Conservation (phyloP, 2,888 invertebrate species). For the Sclerodermus sp. region DNA sequence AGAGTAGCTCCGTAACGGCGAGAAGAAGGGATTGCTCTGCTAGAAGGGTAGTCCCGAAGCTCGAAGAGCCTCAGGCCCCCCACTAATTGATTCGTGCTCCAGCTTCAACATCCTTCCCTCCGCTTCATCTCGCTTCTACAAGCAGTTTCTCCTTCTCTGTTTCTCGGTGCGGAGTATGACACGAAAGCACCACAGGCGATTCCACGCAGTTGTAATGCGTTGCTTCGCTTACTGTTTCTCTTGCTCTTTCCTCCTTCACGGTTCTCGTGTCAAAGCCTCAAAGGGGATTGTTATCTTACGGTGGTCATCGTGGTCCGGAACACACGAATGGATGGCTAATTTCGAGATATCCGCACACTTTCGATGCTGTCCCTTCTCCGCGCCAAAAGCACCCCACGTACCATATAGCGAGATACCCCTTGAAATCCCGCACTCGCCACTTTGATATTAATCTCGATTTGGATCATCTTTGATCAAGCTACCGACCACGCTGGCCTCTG, state of each 20-base stretch:
- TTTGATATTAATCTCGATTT: conserved; percentile 29
- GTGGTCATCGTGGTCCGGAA: conserved; percentile 19
- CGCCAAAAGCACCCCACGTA: conserved; percentile 14
- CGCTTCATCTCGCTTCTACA: conserved; percentile 23
- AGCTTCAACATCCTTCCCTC: conserved; percentile 27
- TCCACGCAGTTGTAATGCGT: conserved; percentile 16
- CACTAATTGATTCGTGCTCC: conserved; percentile 42
- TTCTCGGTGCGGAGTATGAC: conserved; percentile 12
- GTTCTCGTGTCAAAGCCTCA: conserved; percentile 39
- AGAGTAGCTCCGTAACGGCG: conserved; percentile 10
- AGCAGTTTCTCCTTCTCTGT: neutral
- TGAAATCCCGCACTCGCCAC: conserved; percentile 13
- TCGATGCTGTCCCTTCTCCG: conserved; percentile 19
- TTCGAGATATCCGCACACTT: conserved; percentile 29
- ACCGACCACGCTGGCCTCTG: no score
- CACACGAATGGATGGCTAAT: conserved; percentile 28
- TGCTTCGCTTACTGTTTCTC: conserved; percentile 15
- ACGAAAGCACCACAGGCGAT: conserved; percentile 37
- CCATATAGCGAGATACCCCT: neutral
- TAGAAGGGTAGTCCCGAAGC: conserved; percentile 43
- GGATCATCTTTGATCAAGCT: conserved; percentile 22
- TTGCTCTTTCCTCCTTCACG: conserved; percentile 26
- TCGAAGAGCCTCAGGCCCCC: conserved; percentile 34
- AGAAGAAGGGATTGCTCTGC: conserved; percentile 21
- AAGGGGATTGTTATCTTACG: conserved; percentile 48